Evolutionary conservation across 2,113 vertebrate genomes (phyloP).

Genomic region (Nycticorax nycticorax): DNA sequence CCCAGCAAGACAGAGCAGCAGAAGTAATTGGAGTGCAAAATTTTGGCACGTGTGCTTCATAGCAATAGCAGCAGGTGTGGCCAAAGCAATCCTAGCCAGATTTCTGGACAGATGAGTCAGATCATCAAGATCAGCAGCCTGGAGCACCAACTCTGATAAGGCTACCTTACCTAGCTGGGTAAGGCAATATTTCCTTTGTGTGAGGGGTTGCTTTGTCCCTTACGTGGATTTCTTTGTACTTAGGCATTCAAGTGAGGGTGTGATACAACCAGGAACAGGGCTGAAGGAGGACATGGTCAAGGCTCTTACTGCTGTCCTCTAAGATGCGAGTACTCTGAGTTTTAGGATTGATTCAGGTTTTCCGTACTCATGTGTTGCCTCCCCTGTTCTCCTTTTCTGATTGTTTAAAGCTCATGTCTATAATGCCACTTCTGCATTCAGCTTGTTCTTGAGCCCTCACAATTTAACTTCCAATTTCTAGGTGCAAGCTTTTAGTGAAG

Average conservation of each 20-base stretch:
- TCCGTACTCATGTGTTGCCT: fast-evolving
- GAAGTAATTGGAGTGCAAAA: not conserved
- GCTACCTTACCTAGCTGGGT: not conserved
- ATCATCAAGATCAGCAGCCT: not conserved
- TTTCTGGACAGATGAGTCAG: not conserved
- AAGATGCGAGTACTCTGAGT: not conserved
- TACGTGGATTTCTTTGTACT: not conserved
- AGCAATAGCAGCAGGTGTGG: not conserved
- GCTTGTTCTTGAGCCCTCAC: not conserved
- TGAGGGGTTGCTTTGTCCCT: not conserved
- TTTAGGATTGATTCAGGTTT: not conserved
- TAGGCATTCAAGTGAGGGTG: not conserved
- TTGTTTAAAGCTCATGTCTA: not conserved
- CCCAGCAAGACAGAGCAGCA: not conserved
- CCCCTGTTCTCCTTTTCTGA: not conserved
- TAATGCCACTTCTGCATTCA: not conserved
- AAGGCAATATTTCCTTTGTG: not conserved
- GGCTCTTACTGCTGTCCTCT: not conserved
- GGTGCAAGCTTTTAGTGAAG: not conserved
- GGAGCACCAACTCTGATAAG: not conserved
- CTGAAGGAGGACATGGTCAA: not conserved
- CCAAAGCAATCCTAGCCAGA: not conserved
- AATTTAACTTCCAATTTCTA: not conserved
- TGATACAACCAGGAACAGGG: not conserved
- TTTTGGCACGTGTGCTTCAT: not conserved